Evolutionary conservation across 1,140 invertebrate species (phyloP), one percentile per base, ranked within the genome.

Genomic region (Teleopsis dalmanni): DNA sequence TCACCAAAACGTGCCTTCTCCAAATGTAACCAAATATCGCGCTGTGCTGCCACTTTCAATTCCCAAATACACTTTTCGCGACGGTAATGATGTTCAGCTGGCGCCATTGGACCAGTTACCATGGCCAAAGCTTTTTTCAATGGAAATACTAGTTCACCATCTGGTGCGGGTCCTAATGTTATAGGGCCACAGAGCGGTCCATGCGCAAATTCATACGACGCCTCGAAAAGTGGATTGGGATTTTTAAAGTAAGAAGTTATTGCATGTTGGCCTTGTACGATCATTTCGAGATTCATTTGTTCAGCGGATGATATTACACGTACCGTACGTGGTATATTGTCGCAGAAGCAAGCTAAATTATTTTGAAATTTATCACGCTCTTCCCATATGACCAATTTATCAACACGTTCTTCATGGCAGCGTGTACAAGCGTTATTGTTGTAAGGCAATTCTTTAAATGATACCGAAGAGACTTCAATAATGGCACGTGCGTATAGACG

Each of bases 21-120:
- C 59, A 91, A 83, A 59, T 90, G 86, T 2, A 93, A 65, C 84
- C 85, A 91, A 5, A 92, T 76, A 70, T 92, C 88, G 34, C 86
- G 73, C 29, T 89, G 85, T 41, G 80, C 77, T 50, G 84, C 85
- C 3, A 91, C 86, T 48, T 81, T 78, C 22, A 92, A 73, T 59
- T 92, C 88, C 88, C 88, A 92, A 44, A 92, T 87, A 62, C 88
- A 93, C 55, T 87, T 85, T 41, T 91, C 85, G 1, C 80, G 77
- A 46, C 85, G 80, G 34, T 67, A 68, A 19, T 68, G 62, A 43
- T 68, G 65, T 40, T 68, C 65, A 16, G 60, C 59, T 0, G 60
- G 58, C 0, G 60, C 62, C 62, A 66, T 69, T 7, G 62, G 60
- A 4, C 66, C 63, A 0, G 62, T 57, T 1, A 66, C 63, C 59